phyloP scores from a whole-genome alignment of 2,797 vertebrate genomes.

The Mallotus villosus region DNA sequence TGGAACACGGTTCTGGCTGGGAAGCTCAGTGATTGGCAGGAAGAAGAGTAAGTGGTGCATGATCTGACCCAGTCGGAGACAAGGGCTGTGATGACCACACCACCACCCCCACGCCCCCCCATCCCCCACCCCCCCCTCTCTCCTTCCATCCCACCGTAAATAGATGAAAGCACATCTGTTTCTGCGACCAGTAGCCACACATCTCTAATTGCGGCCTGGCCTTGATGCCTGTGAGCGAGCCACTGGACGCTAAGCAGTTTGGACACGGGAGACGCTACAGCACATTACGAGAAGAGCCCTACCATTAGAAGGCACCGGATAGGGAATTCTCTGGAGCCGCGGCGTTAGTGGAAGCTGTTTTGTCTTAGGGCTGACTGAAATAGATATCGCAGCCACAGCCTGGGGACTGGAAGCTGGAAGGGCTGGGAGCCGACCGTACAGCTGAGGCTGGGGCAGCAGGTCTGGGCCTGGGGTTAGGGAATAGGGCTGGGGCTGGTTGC shows the following conservation, averaged over 20 bases:
- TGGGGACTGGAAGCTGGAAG: conserved; percentile 55
- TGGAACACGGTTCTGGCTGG: conserved; percentile 48
- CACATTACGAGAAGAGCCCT: conserved; percentile 61
- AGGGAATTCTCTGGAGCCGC: conserved; percentile 69
- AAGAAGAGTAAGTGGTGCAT: conserved; percentile 64
- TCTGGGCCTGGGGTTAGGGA: neutral
- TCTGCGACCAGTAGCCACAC: conserved; percentile 71
- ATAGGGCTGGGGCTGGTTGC: neutral
- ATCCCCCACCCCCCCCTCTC: conserved; percentile 24
- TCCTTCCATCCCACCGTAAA: conserved; percentile 63
- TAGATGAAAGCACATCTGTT: conserved; percentile 81
- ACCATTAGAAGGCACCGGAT: conserved; percentile 61
- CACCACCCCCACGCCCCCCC: conserved; percentile 17
- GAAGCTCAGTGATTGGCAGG: conserved; percentile 67
- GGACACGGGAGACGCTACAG: conserved; percentile 72
- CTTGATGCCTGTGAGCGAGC: conserved; percentile 71
- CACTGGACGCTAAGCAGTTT: conserved; percentile 71
- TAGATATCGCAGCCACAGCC: conserved; percentile 77
- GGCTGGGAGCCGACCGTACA: conserved; percentile 56
- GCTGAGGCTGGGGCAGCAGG: conserved; percentile 49
- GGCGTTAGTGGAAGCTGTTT: conserved; percentile 55
- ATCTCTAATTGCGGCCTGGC: conserved; percentile 75
- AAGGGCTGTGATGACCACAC: conserved; percentile 59
- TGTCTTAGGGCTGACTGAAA: conserved; percentile 73
- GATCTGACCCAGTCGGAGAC: conserved; percentile 67